phyloP scores from a whole-genome alignment of 2,113 vertebrate species.

The Corythornis vintsioides region DNA sequence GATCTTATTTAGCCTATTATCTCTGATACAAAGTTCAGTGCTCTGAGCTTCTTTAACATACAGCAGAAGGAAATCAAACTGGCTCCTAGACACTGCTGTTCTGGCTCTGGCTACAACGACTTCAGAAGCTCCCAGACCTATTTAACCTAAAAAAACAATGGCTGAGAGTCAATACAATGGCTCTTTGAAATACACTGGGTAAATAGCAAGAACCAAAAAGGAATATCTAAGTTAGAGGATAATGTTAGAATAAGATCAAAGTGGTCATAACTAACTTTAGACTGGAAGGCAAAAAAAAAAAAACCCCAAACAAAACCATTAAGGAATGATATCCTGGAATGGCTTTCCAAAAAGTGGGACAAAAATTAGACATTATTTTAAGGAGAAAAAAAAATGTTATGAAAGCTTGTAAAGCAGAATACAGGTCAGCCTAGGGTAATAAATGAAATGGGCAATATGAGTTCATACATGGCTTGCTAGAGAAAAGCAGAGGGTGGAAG shows the following conservation, averaged over 20 bases:
- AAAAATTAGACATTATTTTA: not conserved
- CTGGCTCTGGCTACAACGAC: not conserved
- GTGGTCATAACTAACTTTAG: not conserved
- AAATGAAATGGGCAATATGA: not conserved
- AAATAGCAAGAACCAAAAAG: not conserved
- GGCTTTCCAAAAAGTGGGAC: not conserved
- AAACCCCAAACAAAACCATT: accelerated
- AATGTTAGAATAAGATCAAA: not conserved
- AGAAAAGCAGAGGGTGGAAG: not conserved
- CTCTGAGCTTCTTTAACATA: not conserved
- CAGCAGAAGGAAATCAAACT: not conserved
- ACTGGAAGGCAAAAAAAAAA: not conserved
- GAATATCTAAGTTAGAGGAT: not conserved
- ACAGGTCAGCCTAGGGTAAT: not conserved
- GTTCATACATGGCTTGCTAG: accelerated
- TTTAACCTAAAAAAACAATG: not conserved
- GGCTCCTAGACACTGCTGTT: not conserved
- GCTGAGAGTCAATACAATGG: not conserved
- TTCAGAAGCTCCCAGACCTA: not conserved
- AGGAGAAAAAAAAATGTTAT: not conserved
- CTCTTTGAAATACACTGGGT: not conserved
- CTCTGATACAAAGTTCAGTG: accelerated
- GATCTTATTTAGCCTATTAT: not conserved
- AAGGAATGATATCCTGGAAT: not conserved
- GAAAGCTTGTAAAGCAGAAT: not conserved